Evolutionary conservation across 2,113 vertebrate genomes (phyloP), one percentile per base, ranked within the genome.

Genomic region (Elgaria multicarinata): DNA sequence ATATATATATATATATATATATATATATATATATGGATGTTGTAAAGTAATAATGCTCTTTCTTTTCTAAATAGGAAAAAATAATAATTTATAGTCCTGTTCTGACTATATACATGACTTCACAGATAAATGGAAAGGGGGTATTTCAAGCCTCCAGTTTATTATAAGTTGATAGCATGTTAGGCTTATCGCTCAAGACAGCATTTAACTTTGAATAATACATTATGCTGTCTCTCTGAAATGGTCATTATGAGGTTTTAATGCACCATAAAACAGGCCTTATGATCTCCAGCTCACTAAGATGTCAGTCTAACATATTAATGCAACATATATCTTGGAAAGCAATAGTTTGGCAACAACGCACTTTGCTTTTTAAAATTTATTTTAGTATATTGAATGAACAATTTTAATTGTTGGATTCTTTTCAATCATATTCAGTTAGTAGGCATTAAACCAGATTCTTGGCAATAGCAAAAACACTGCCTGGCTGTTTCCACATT

Each of bases 121-220:
- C 85, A 91, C 83, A 89, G 85, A 96, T 92, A 94, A 95, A 96
- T 67, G 36, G 95, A 93, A 94, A 79, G 92, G 62, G 92, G 74
- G 88, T 94, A 87, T 94, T 96, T 97, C 90, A 94, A 94, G 93
- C 64, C 92, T 90, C 44, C 62, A 92, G 67, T 92, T 90, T 94
- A 90, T 90, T 93, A 91, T 75, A 89, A 88, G 71, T 89, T 80
- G 46, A 92, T 94, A 90, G 66, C 76, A 90, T 88, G 79, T 91
- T 94, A 90, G 44, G 84, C n/a, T 93, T 96, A 95, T 94, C 85
- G 58, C 87, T 93, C 92, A 94, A 95, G 80, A 66, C 50, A 94
- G 86, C 88, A 91, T 95, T 96, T 95, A 95, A 95, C 89, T 85
- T 85, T 90, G 91, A 92, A 94, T 94, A 95, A 95, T 94, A 55